A percentile compares a stretch with the other conserved stretches of the same genome.
Evolutionary conservation across 2,797 vertebrate species (phyloP).

Genomic region (Melanotaenia boesemani): DNA sequence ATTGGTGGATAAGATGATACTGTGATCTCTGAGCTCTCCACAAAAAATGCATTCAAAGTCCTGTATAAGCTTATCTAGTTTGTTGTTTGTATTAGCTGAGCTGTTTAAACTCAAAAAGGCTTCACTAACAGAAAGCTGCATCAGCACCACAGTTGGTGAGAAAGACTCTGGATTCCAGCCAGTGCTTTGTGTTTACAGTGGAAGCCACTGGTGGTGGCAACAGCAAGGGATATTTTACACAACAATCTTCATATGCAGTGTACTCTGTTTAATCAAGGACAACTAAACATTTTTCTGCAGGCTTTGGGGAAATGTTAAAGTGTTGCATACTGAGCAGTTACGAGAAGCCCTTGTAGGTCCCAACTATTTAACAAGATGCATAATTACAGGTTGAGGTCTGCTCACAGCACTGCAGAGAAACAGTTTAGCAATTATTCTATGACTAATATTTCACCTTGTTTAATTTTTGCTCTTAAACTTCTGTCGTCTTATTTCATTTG

Average conservation of each 20-base stretch:
- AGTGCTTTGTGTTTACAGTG: slow-evolving; percentile 33
- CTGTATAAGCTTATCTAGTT: slow-evolving; percentile 20
- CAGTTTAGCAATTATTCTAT: background rate
- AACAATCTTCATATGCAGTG: background rate
- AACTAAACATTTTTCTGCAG: background rate
- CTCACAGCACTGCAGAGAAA: background rate
- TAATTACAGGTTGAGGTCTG: background rate
- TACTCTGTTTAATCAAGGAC: background rate
- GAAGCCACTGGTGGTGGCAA: slow-evolving; percentile 26
- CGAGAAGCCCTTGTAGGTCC: background rate
- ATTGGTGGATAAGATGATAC: slow-evolving; percentile 9
- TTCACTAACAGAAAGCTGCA: slow-evolving; percentile 51
- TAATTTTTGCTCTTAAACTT: background rate
- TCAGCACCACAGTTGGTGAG: slow-evolving; percentile 43
- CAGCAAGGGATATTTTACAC: background rate
- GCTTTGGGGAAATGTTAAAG: background rate
- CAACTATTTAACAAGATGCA: too few species aligned
- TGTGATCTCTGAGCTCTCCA: slow-evolving; percentile 29
- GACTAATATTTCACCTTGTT: background rate
- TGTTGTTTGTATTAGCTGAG: slow-evolving; percentile 30
- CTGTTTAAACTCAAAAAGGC: slow-evolving; percentile 50
- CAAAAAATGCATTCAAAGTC: slow-evolving; percentile 47
- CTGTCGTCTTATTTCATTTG: background rate
- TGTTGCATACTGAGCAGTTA: background rate
- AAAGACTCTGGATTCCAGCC: slow-evolving; percentile 43